phyloP scores from a whole-genome alignment of 2,113 vertebrate species.

The Barbus barbus region DNA sequence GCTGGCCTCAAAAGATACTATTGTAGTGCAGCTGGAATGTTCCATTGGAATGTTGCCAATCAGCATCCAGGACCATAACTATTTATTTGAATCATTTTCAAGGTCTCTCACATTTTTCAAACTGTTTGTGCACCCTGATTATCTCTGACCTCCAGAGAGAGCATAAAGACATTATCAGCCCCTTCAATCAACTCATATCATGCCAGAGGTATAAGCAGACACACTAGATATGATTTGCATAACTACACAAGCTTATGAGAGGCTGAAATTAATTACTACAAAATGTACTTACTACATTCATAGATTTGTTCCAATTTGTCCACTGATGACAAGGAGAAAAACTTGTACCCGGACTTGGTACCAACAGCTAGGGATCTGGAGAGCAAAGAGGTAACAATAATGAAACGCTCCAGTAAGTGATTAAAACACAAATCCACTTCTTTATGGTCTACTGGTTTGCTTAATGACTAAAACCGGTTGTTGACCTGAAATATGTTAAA shows the following conservation, averaged over 20 bases:
- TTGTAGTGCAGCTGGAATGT: background rate
- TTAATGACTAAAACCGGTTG: background rate
- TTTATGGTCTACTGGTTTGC: background rate
- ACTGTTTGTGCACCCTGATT: background rate
- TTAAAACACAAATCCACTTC: background rate
- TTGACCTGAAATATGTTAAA: background rate
- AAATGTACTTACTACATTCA: slow-evolving; percentile 93
- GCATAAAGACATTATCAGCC: background rate
- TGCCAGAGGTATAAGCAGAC: background rate
- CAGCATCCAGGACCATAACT: background rate
- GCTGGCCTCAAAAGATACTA: background rate
- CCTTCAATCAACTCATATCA: background rate
- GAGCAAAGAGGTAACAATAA: slow-evolving; percentile 45
- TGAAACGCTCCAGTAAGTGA: background rate
- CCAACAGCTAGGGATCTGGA: slow-evolving; percentile 95
- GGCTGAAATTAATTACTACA: background rate
- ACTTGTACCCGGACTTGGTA: slow-evolving; percentile 98
- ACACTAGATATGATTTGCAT: background rate
- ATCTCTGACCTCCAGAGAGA: background rate
- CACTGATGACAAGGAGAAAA: slow-evolving; percentile 97
- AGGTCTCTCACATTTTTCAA: background rate
- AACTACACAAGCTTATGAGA: background rate
- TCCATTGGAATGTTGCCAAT: background rate
- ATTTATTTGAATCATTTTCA: background rate
- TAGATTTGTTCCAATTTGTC: slow-evolving; percentile 99